Evolutionary conservation across 1,140 invertebrate genomes (phyloP).

Genomic region (Eumaeus atala): DNA sequence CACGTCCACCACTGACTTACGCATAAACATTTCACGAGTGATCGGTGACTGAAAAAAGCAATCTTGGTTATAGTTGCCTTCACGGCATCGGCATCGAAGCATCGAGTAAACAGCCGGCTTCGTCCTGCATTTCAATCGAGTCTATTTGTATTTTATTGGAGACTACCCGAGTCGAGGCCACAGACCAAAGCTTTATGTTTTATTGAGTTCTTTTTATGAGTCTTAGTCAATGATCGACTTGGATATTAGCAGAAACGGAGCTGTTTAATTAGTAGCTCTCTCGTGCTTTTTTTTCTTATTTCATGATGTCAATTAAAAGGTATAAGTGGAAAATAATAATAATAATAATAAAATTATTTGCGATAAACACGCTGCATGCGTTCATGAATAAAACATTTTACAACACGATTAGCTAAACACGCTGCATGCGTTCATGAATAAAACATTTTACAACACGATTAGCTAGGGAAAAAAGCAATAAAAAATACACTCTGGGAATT

Average conservation of each 20-base stretch:
- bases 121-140: slow-evolving; percentile 71
- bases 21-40: slow-evolving; percentile 59
- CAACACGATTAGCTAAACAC: too few relatives aligned
- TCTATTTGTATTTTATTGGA: slow-evolving; percentile 73
- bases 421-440: too few relatives aligned
- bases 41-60: slow-evolving; percentile 64
- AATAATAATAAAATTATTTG: too few relatives aligned
- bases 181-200: slow-evolving; percentile 63
- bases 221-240: slow-evolving; percentile 50
- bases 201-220: slow-evolving; percentile 69
- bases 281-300: neutral
- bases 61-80: slow-evolving; percentile 61
- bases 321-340: neutral
- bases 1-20: slow-evolving; percentile 35
- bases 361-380: too few relatives aligned
- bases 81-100: slow-evolving; percentile 39
- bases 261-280: slow-evolving; percentile 44
- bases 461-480: too few relatives aligned
- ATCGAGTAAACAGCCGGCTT: slow-evolving; percentile 63
- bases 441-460: too few relatives aligned
- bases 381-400: too few relatives aligned
- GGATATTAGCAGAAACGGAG: slow-evolving; percentile 50
- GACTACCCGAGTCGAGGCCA: slow-evolving; percentile 46
- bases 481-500: too few relatives aligned
- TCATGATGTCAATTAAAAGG: neutral